Percentiles rank a stretch among this genome's conserved stretches.
These are phyloP conservation scores for Prosopocoilus inquinatus DNA, from an alignment of 2,888 invertebrate species.

Conservation along the genomic window DNA sequence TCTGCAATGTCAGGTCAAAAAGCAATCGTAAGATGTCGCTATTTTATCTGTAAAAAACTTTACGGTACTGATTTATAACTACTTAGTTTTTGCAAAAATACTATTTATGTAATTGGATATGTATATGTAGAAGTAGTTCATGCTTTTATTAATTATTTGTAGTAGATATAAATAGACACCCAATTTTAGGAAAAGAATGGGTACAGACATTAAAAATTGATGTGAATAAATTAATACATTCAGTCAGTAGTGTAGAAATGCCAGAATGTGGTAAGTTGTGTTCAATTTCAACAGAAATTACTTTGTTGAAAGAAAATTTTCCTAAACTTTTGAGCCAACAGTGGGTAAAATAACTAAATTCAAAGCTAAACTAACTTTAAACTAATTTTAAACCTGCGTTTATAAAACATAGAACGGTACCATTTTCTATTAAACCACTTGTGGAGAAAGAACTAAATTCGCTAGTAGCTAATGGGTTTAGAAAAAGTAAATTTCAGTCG, in stretches of 20 bases:
- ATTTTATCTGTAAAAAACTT: too few species aligned
- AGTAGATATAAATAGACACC: constrained; percentile 25
- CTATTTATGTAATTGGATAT: constrained; percentile 20
- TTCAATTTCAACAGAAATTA: too few species aligned
- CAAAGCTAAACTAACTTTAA: constrained; percentile 20
- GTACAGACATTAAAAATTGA: constrained; percentile 22
- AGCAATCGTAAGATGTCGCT: too few species aligned
- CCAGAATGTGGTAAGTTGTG: too few species aligned
- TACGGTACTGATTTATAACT: constrained; percentile 16
- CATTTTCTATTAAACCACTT: constrained; percentile 19
- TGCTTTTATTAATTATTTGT: constrained; percentile 24
- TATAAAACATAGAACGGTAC: constrained; percentile 19
- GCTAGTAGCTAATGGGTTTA: constrained; percentile 24
- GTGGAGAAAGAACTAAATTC: constrained; percentile 24
- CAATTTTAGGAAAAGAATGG: constrained; percentile 33
- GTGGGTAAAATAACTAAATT: constrained; percentile 15
- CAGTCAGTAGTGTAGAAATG: too few species aligned
- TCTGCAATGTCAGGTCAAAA: too few species aligned
- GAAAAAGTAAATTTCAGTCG: constrained; percentile 29
- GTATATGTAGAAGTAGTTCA: constrained; percentile 13
- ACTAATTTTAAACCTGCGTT: constrained; percentile 22
- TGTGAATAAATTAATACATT: too few species aligned
- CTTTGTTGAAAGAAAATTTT: too few species aligned
- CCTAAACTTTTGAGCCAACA: constrained; percentile 9
- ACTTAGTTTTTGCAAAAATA: constrained; percentile 19